Evolutionary conservation across 2,888 invertebrate genomes (phyloP), one percentile per base, ranked within the genome.

Genomic region (Halictus ligatus): DNA sequence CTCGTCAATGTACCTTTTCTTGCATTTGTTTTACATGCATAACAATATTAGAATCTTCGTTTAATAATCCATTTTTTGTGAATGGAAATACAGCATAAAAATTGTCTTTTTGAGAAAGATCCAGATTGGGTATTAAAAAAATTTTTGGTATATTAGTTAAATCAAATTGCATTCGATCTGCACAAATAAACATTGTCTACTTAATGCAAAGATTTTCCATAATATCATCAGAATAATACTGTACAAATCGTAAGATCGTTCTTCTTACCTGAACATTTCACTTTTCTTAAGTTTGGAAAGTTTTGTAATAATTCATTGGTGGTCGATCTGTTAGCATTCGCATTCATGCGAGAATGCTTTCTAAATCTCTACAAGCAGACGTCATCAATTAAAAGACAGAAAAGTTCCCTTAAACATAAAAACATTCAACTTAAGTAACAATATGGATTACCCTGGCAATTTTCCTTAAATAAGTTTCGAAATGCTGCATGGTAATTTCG

Each of bases 31-130:
- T 96, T 1, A 95, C 95, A 83, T 95, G 95, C 60, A 92, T 89
- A 40, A 93, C 93, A 75, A 94, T 92, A 75, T 92, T 93, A 50
- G 91, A 92, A 48, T 92, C 91, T 46, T 93, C 97, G 95, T 83
- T 97, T 96, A 82, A 96, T 95, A 93, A 85, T 83, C 94, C 92
- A 86, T 94, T 94, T 79, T 95, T 96, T 64, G 96, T 95, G 93
- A 96, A 97, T 72, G 98, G 97, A 95, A 98, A 98, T 54, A 99
- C 98, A 92, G 97, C 97, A 89, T 97, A 97, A 95, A 99, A 99
- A 81, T 98, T 97, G 91, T 97, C 96, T 58, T 97, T 96, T 94
- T 98, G 97, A 94, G 98, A 98, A 78, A 99, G 96, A 93, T 97
- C 97, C 93, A 99, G 97, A 84, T 97, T 96, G 64, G 97, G 97